Evolutionary conservation across 2,113 vertebrate genomes (phyloP), one percentile per base, ranked within the genome.

Genomic region (Mormyrus lacerda): DNA sequence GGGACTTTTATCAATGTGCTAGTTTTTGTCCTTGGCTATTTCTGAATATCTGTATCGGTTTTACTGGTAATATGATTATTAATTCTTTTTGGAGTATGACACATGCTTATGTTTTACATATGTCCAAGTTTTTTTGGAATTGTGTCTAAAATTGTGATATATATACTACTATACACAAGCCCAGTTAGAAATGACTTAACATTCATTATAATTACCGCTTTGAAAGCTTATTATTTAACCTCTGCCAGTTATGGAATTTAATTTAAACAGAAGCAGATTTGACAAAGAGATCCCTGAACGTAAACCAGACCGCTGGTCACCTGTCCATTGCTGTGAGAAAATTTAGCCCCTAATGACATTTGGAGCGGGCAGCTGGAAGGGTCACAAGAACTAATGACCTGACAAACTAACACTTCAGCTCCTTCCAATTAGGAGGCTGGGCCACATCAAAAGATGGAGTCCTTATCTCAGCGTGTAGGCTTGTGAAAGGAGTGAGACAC

Each of bases 391-490:
- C 97, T 97, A 96, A 97, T 97, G 97, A 96, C 95, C 96, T 96
- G 96, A 95, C 97, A 96, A 97, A 95, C 97, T 97, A 97, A 97
- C 97, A 97, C 97, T 98, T 97, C 96, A 97, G 97, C 98, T 98
- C 98, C 97, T 98, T 97, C 97, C 97, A 99, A 99, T 99, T 98
- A 98, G 96, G 96, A 96, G 95, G 93, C 96, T 96, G 96, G 94
- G 95, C 93, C 92, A 97, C 97, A 98, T 99, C 97, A 98, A 98
- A 95, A 97, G 96, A 93, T 93, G 93, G 94, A 94, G 96, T 96
- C 95, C 92, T 94, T 95, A 95, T 95, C 97, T 96, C 97, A 95
- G 96, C 95, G 92, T 97, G 97, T 96, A 96, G 96, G 96, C 97
- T 96, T 95, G 97, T 94, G 95, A 95, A 94, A 95, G 94, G 97